Evolutionary conservation across 2,888 invertebrate species (phyloP), one percentile per base, ranked within the genome.

Genomic region (Tuberolachnus salignus): DNA sequence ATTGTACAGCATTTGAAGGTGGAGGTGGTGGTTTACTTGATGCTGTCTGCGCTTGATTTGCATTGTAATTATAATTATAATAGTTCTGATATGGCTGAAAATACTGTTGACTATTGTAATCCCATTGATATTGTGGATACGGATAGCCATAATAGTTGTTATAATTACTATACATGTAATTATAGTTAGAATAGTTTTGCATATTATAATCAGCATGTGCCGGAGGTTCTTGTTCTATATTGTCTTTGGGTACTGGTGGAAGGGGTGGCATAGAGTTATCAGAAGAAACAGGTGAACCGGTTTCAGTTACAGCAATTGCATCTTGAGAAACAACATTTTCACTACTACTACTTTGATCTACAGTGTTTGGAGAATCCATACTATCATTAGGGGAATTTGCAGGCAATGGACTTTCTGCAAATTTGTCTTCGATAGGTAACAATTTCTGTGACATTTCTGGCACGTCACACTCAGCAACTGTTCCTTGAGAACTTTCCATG

Each of bases 21-120:
- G 67, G 78, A 13, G 59, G 69, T 49, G 78, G 57, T 11, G 46
- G 66, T 66, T 66, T 67, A 34, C 34, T 34, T 34, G 34, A 34
- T 21, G 69, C 34, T 34, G 78, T 34, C 34, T 49, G 57, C 1
- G 42, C 14, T 78, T 69, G 78, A 67, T 59, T 78, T 46, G 78
- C 26, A 51, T 78, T 78, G 42, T 34, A 78, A 69, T 78, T 78
- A 59, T 67, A 78, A 21, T 69, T 69, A 13, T 78, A 69, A 69
- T 78, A 78, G 59, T 78, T 78, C 69, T 78, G 78, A 61, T 78
- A 78, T 9, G 78, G 78, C 59, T 78, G 78, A 78, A 69, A 78
- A 11, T 78, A 78, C 69, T 78, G 78, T 78, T 78, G 78, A 59
- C 67, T 78, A 42, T 59, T 78, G 14, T 78, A 78, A 67, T 78